Base-by-base conservation (phyloP, 1,140 invertebrate genomes). In the Drosophila nasuta region DNA sequence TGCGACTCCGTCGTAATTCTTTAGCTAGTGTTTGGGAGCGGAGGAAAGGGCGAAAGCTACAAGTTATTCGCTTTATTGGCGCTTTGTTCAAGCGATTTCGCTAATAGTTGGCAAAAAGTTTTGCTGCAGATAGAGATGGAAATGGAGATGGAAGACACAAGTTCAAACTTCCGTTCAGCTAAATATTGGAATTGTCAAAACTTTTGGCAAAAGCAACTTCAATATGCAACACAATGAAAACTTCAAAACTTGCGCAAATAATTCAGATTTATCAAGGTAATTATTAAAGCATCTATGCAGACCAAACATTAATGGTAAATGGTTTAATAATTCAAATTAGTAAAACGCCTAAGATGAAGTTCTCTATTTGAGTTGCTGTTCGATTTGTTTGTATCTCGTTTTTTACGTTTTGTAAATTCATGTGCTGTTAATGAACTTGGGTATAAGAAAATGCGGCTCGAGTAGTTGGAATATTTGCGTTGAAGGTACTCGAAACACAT, bases 61-160 rank as follows among this genome's bases (percentile, higher is more conserved):
- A 87, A 87, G 83, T 88, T 87, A 71, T 71, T 54, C 67, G 68
- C 51, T 70, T 75, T 75, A 65, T 71, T 75, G 73, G 73, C 73
- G 73, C 60, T 75, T 71, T 71, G 64, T 71, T 75, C 75, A 81
- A 78, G 64, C 82, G 79, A 77, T 81, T 85, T 78, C 54, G 79
- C 82, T 87, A 83, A 87, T 88, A 87, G 82, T 87, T 87, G 72
- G 72, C 62, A 28, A 65, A 88, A 87, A 83, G 58, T 82, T 81
- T 77, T 25, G 20, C 35, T 35, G 43, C 58, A 20, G 33, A 15
- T 35, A 10, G 20, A 45, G 5, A 33, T 8, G 30, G 30, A 33
- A 8, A 33, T 33, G 30, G 6, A 33, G 30, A 38, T 38, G 35
- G 35, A 20, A 28, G 33, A 28, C 57, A 70, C 49, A 70, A 57